Conservation (phyloP, 2,797 vertebrate species). For the Botia almorhae region DNA sequence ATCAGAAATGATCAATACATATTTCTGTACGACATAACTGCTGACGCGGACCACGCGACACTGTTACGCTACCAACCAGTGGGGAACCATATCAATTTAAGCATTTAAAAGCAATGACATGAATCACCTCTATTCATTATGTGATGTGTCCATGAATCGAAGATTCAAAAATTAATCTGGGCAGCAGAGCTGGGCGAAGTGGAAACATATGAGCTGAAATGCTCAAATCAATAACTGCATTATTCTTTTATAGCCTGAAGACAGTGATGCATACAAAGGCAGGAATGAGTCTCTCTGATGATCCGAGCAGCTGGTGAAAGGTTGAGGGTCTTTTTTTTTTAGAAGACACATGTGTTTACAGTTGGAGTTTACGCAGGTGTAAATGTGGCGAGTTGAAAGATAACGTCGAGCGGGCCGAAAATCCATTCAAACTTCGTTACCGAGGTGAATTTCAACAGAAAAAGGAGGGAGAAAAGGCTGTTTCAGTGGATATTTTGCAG, state of each 20-base stretch:
- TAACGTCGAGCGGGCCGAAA: conserved; percentile 10
- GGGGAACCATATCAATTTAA: conserved; percentile 64
- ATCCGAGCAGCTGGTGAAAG: conserved; percentile 41
- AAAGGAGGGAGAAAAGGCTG: conserved; percentile 5
- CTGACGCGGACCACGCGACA: conserved; percentile 44
- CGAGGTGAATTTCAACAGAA: conserved; percentile 29
- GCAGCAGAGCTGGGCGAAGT: conserved; percentile 59
- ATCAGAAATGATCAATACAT: conserved; percentile 56
- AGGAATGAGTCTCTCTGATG: conserved; percentile 52
- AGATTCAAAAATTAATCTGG: conserved; percentile 64
- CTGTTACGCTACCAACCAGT: conserved; percentile 58
- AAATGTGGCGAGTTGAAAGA: conserved; percentile 15
- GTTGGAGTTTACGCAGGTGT: conserved; percentile 10
- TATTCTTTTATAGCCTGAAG: conserved; percentile 65
- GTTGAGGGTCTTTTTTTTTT: conserved; percentile 43
- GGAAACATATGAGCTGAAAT: conserved; percentile 66
- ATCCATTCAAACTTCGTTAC: conserved; percentile 28
- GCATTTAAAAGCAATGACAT: conserved; percentile 66
- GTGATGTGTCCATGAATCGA: conserved; percentile 63
- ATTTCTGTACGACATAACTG: conserved; percentile 59
- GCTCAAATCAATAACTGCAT: conserved; percentile 63
- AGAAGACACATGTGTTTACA: conserved; percentile 29
- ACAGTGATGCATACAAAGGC: conserved; percentile 64
- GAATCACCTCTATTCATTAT: conserved; percentile 66
- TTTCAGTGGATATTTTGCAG: conserved; percentile 44